Base-by-base conservation (phyloP, 2,797 vertebrate species). In the Alfaro cultratus region DNA sequence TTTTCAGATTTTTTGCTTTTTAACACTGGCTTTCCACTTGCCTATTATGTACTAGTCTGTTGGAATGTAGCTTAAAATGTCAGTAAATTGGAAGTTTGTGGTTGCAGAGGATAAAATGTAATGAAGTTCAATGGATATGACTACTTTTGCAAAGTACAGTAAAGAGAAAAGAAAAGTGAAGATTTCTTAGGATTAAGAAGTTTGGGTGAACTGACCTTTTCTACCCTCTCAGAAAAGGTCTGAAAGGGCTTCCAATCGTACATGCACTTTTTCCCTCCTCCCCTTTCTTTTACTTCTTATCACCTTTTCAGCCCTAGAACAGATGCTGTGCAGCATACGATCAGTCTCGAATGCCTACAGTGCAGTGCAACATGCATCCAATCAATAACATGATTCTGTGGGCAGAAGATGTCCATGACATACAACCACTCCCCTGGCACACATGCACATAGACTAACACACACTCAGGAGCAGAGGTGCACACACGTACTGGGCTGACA, bases 301-400 rank as follows among this genome's bases (percentile, higher is more conserved):
- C 70, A 10, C 76, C 73, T 23, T 72, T 51, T 85, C 70, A 21
- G 29, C 57, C 78, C 76, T 71, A 78, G 67, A 77, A 76, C 71
- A 83, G 84, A 88, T 62, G 36, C 81, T 83, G 55, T 80, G 86
- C 81, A 84, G 82, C 72, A 60, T 91, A 89, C 80, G 87, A 93
- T 94, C 91, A 83, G 90, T 93, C 92, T 89, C 41, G 64, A 81
- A 80, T 74, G 21, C 74, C 88, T 77, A 84, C 82, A 78, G 87
- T 85, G 74, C 85, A 67, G 78, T 16, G 75, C 73, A 86, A 92
- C 83, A 77, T 86, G 74, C 81, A 81, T 89, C 82, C 84, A 87
- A 94, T 95, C 94, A 93, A 95, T 95, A 92, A 92, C 90, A 91
- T 83, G 89, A 91, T 89, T 87, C 92, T 92, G 87, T 87, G 81